Base-by-base conservation (phyloP, 2,888 invertebrate species). In the Trissolcus brochymenae region DNA sequence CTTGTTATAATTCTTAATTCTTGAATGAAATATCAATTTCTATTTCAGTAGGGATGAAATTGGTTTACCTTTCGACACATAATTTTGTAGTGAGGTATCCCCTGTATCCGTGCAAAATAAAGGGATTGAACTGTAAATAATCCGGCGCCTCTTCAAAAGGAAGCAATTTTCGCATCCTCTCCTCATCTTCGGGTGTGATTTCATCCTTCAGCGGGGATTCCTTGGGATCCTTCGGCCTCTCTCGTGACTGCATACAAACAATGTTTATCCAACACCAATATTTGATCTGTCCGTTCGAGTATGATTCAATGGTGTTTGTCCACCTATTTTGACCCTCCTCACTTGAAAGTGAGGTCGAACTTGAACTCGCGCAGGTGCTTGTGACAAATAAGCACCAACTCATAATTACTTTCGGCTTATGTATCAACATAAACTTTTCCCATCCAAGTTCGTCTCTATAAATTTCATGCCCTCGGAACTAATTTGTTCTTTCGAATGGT, bases 41-140 rank as follows among this genome's bases (percentile, higher is more conserved):
- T 0, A 35, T 35, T 9, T 1, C 2, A 11, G 35, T 35, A 25
- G 3, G 46, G 46, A 46, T 6, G 14, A 46, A 41, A 29, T 25
- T 6, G 35, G 35, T 6, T 17, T 53, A 96, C 96, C 96, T 98
- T 91, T 96, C 95, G 88, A 96, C 90, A 86, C 97, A 97, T 82
- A 96, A 90, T 87, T 92, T 93, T n/a, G 95, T 94, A 6, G 94
- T 94, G 62, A 97, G 91, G 81, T 94, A 92, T 83, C 95, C 94
- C 84, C 97, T 92, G 88, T 98, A 98, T 11, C 98, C 98, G 81
- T 93, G 92, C 76, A 93, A 91, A 81, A 98, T 96, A 86, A 91
- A 97, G 3, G 95, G 95, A 90, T 98, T 98, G 84, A 95, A 95
- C 88, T 95, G 94, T 70, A 97, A 91, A 89, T 95, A 96, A 70